Conservation (phyloP, 2,888 invertebrate genomes). For the Cephus nigrinus region DNA sequence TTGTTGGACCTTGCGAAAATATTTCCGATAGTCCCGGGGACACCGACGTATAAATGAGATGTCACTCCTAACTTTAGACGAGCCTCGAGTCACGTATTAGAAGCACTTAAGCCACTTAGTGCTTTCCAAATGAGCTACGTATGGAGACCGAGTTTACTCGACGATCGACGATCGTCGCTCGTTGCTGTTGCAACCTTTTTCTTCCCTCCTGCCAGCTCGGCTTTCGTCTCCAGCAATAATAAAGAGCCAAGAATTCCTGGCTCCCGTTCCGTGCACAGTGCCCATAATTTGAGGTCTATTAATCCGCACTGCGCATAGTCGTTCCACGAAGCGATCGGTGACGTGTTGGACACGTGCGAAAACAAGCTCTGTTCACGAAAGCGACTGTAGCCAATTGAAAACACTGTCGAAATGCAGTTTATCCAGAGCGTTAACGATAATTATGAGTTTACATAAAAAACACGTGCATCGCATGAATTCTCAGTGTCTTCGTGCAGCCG, state of each 20-base stretch:
- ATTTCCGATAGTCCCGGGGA: background rate
- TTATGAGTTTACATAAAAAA: background rate
- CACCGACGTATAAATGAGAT: background rate
- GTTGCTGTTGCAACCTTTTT: background rate
- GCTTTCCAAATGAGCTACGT: slow-evolving; percentile 16
- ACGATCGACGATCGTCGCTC: background rate
- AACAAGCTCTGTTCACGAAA: background rate
- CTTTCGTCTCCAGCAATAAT: background rate
- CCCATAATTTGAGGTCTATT: background rate
- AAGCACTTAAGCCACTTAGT: slow-evolving; percentile 36
- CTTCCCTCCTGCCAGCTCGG: background rate
- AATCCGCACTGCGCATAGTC: background rate
- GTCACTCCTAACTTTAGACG: background rate
- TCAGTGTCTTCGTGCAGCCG: background rate
- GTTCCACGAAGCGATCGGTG: background rate
- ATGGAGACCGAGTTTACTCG: background rate
- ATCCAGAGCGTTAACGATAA: background rate
- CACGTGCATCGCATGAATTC: background rate
- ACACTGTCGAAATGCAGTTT: background rate
- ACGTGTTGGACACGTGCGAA: background rate
- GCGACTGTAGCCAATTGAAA: background rate
- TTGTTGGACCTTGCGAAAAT: background rate
- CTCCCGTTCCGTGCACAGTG: background rate
- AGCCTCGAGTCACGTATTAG: slow-evolving; percentile 24
- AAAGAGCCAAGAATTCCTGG: background rate